Evolutionary conservation across 2,888 invertebrate genomes (phyloP).

Genomic region (Sinotaia quadrata): DNA sequence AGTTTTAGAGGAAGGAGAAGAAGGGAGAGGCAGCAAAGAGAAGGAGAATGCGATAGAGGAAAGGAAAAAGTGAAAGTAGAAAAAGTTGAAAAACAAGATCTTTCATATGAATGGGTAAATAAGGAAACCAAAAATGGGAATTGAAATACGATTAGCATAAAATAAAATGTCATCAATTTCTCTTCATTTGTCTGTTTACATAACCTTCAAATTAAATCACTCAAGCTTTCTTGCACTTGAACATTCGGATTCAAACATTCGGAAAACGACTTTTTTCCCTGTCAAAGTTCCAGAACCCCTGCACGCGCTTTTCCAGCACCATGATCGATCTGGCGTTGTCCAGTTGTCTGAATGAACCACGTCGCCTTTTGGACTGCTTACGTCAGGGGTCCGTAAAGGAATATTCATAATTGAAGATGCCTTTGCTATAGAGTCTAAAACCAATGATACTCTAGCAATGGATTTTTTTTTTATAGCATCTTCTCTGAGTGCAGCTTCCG

Average conservation of each 20-base stretch:
- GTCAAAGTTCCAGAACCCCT: not conserved
- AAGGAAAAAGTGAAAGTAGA: not conserved
- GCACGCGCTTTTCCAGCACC: too few relatives aligned
- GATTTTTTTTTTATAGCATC: conserved; percentile 10
- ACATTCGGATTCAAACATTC: too few relatives aligned
- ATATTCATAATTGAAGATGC: conserved; percentile 13
- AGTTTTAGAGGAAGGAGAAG: not conserved
- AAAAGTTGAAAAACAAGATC: not conserved
- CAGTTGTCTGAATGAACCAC: too few relatives aligned
- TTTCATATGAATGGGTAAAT: too few relatives aligned
- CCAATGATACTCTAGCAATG: conserved; percentile 6
- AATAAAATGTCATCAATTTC: too few relatives aligned
- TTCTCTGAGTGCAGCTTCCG: not conserved
- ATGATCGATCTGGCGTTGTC: too few relatives aligned
- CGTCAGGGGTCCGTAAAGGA: not conserved
- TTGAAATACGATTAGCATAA: too few relatives aligned
- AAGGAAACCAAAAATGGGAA: too few relatives aligned
- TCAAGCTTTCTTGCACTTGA: too few relatives aligned
- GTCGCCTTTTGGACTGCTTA: too few relatives aligned
- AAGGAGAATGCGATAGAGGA: not conserved
- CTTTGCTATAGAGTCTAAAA: not conserved
- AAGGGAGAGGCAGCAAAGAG: not conserved
- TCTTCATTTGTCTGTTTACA: too few relatives aligned
- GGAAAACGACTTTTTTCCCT: not conserved
- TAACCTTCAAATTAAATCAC: too few relatives aligned